Evolutionary conservation across 64 coral and sea anemone species (phyloP).

Genomic region (Pachyseris speciosa): DNA sequence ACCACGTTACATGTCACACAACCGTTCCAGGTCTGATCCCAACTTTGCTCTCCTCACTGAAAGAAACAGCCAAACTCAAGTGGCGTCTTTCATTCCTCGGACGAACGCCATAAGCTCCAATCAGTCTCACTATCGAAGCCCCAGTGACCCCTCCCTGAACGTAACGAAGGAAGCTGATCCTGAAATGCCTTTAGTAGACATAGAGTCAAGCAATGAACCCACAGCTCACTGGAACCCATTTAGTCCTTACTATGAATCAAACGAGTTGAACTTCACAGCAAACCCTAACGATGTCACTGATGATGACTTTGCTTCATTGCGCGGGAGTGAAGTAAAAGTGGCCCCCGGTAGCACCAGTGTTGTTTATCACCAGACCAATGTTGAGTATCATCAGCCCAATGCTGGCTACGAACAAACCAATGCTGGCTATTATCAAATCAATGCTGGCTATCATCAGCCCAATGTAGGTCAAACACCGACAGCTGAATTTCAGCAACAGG

Average conservation of each 20-base stretch:
- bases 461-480: neutral
- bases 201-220: slow-evolving; percentile 25
- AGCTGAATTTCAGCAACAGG: neutral
- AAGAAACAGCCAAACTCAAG: neutral
- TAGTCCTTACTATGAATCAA: slow-evolving; percentile 68
- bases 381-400: neutral
- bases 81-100: neutral
- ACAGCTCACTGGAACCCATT: slow-evolving; percentile 69
- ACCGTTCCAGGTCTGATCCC: slow-evolving; percentile 64
- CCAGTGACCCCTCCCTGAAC: slow-evolving; percentile 70
- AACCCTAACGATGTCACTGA: slow-evolving; percentile 17
- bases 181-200: slow-evolving; percentile 9
- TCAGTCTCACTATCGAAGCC: slow-evolving; percentile 31
- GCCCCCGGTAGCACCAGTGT: neutral
- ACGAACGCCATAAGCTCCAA: neutral
- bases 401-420: neutral
- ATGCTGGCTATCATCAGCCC: neutral
- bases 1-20: slow-evolving; percentile 48
- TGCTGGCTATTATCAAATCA: neutral
- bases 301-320: slow-evolving; percentile 67
- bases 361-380: neutral
- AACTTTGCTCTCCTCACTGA: slow-evolving; percentile 11
- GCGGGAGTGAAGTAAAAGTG: neutral
- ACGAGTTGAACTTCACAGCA: slow-evolving; percentile 10
- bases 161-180: neutral